Conservation (phyloP, 2,797 vertebrate genomes). For the Microhierax caerulescens region DNA sequence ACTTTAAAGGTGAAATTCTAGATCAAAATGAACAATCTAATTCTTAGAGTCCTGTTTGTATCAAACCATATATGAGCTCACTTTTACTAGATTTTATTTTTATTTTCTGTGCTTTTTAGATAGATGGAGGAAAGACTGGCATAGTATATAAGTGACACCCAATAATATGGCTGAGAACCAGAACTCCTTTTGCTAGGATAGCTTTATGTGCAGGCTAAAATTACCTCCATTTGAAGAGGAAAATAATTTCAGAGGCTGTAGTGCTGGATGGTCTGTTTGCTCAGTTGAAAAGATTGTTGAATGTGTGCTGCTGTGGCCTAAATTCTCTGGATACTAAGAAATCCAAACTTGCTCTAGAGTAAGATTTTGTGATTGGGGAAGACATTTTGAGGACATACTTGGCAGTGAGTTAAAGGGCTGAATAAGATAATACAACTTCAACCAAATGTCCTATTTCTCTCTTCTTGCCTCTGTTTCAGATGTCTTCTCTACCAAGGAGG, state of each 20-base stretch:
- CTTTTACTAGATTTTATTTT: not conserved
- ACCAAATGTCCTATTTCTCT: not conserved
- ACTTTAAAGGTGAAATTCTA: not conserved
- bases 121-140: not conserved
- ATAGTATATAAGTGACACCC: not conserved
- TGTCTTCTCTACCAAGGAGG: slow-evolving; percentile 72
- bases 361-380: not conserved
- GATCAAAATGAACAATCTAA: not conserved
- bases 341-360: not conserved
- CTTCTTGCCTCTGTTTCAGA: slow-evolving; percentile 57
- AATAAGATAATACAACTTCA: not conserved
- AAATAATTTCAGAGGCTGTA: not conserved
- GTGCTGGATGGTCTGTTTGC: not conserved
- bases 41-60: not conserved
- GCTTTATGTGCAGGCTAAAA: not conserved
- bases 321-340: not conserved
- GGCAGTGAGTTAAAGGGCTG: not conserved
- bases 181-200: not conserved
- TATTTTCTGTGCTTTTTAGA: not conserved
- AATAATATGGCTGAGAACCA: not conserved
- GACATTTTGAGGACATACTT: not conserved
- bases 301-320: not conserved
- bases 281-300: not conserved
- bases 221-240: not conserved
- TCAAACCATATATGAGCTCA: not conserved